Conservation (phyloP, 2,113 vertebrate genomes). For the Sardina pilchardus region DNA sequence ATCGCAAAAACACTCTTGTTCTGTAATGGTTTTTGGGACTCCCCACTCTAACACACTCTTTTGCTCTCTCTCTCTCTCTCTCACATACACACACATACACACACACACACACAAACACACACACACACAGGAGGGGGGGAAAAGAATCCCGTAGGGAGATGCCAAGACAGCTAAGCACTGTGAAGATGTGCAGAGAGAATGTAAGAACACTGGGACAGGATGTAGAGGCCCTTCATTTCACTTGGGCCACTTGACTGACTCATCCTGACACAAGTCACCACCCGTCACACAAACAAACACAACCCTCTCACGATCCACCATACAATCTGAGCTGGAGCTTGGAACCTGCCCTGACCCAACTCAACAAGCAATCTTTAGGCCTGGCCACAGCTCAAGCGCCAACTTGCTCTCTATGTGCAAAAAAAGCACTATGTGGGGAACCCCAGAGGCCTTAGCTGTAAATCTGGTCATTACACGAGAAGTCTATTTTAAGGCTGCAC, state of each 20-base stretch:
- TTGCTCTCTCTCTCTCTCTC: not conserved
- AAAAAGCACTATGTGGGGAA: not conserved
- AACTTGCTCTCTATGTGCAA: not conserved
- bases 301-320: not conserved
- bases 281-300: not conserved
- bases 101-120: not conserved
- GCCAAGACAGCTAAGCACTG: slow-evolving; percentile 17
- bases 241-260: not conserved
- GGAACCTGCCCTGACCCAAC: not conserved
- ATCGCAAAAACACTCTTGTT: slow-evolving; percentile 53
- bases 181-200: not conserved
- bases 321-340: not conserved
- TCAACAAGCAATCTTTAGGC: not conserved
- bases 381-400: not conserved
- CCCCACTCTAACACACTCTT: not conserved
- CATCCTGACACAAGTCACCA: not conserved
- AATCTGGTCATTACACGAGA: not conserved
- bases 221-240: not conserved
- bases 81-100: not conserved
- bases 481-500: not conserved
- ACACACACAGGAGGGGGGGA: not conserved
- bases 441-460: not conserved
- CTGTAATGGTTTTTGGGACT: slow-evolving; percentile 37
- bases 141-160: slow-evolving; percentile 2
- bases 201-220: not conserved